Conservation (phyloP, 2,113 vertebrate species). For the Megaceryle maxima region DNA sequence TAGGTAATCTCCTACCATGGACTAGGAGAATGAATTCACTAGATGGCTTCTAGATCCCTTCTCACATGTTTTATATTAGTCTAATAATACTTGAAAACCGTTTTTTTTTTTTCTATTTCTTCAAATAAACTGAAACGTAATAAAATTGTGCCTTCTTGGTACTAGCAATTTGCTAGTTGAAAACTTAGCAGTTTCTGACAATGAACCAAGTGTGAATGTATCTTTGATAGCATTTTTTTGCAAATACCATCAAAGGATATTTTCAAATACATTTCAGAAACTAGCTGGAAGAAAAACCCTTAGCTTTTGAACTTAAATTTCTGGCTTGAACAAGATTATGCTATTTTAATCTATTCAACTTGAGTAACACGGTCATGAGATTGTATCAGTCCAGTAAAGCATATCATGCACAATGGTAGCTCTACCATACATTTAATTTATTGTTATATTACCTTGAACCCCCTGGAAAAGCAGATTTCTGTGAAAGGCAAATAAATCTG, state of each 20-base stretch:
- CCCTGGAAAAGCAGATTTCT: neutral
- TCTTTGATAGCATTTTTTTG: neutral
- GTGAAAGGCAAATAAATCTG: neutral
- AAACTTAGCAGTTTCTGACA: neutral
- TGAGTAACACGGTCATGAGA: neutral
- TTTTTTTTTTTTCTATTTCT: neutral
- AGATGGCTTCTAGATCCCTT: neutral
- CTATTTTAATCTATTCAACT: neutral
- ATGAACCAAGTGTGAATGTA: neutral
- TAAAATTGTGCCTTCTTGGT: neutral
- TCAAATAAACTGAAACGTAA: neutral
- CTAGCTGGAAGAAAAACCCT: neutral
- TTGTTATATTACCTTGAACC: neutral
- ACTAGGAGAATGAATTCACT: neutral
- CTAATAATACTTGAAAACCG: neutral
- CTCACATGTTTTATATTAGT: neutral
- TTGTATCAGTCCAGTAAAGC: neutral
- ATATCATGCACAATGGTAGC: neutral
- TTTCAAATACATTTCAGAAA: conserved; percentile 21
- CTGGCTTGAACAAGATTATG: neutral
- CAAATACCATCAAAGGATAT: neutral
- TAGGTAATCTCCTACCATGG: neutral
- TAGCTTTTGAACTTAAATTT: neutral
- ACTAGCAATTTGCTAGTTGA: neutral
- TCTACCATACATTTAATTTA: neutral